Conservation (phyloP, 2,113 vertebrate species). For the Eulemur rufifrons region DNA sequence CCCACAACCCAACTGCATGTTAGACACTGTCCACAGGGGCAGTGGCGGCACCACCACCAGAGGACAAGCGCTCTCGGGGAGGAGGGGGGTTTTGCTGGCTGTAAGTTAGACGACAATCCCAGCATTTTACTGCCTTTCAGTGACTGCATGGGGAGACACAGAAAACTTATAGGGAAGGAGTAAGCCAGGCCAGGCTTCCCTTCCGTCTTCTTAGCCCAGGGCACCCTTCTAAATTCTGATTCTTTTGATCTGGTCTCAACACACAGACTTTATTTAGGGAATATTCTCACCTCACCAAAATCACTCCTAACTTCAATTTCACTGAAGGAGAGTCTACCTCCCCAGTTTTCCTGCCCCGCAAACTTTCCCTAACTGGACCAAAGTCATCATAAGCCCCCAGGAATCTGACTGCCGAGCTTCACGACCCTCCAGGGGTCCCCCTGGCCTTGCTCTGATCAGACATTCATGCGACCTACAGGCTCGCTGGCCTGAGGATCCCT, state of each 20-base stretch:
- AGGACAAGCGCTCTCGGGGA: fast-evolving
- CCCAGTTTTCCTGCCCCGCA: background rate
- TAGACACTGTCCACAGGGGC: background rate
- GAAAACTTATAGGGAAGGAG: background rate
- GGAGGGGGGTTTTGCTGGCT: background rate
- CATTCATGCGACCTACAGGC: fast-evolving
- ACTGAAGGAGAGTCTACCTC: background rate
- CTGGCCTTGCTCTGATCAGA: background rate
- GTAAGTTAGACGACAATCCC: fast-evolving
- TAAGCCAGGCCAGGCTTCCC: fast-evolving
- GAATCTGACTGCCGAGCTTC: background rate
- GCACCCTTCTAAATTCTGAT: background rate
- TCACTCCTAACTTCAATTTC: background rate
- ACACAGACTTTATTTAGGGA: background rate
- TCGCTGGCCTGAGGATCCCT: fast-evolving
- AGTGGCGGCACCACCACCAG: fast-evolving
- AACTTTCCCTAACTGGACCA: background rate
- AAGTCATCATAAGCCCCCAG: fast-evolving
- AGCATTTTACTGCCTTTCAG: background rate
- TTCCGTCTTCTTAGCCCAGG: background rate
- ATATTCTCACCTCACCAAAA: background rate
- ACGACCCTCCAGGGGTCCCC: fast-evolving
- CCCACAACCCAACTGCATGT: background rate
- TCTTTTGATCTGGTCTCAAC: background rate
- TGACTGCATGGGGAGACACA: background rate